Conservation (phyloP, 2,797 vertebrate species). For the Lithobates sylvaticus region DNA sequence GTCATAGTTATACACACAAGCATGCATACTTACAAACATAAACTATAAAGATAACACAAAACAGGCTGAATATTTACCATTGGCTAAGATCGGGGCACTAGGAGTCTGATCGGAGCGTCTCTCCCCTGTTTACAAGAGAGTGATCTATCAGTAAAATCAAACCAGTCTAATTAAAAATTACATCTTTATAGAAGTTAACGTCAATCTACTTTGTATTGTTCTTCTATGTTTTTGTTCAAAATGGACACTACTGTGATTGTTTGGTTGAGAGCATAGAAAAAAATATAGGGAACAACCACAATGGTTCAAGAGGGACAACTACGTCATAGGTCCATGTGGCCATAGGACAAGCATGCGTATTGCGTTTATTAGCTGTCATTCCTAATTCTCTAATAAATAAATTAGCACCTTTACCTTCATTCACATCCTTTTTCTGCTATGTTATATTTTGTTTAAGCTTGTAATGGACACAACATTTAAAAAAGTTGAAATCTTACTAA, state of each 20-base stretch:
- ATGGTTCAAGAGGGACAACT: no score
- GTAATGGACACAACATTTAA: no score
- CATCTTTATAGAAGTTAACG: background rate
- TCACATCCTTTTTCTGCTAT: no score
- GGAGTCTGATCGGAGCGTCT: constrained; percentile 94
- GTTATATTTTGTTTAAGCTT: no score
- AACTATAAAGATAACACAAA: background rate
- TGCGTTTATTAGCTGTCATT: no score
- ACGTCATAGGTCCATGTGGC: no score
- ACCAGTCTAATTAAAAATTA: background rate
- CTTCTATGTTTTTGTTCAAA: background rate
- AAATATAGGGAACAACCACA: no score
- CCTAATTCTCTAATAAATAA: no score
- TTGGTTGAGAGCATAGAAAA: background rate
- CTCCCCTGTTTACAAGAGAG: constrained; percentile 91
- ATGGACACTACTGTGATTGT: background rate
- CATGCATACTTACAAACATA: background rate
- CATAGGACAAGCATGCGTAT: no score
- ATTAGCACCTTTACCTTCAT: no score
- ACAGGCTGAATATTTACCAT: constrained; percentile 92
- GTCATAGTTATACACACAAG: background rate
- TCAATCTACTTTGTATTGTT: background rate
- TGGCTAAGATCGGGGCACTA: constrained; percentile 96
- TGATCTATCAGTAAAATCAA: constrained; percentile 64
- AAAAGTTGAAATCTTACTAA: no score